phyloP scores from a whole-genome alignment of 2,113 vertebrate genomes.

The Bos javanicus region DNA sequence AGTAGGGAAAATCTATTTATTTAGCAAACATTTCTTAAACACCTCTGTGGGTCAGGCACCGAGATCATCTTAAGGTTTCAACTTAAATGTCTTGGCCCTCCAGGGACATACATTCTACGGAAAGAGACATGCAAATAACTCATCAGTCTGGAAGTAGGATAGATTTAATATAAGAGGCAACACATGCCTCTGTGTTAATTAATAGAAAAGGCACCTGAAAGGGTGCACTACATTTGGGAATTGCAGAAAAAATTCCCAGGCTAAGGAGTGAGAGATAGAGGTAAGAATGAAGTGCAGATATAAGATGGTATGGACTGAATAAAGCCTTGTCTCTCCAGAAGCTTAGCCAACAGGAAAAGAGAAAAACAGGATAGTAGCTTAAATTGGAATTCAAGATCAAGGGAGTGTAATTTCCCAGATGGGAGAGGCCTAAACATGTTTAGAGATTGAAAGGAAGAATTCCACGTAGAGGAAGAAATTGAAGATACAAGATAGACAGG shows the following conservation, averaged over 20 bases:
- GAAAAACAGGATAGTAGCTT: not conserved
- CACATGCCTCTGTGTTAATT: not conserved
- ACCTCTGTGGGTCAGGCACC: not conserved
- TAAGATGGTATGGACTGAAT: not conserved
- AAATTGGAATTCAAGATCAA: not conserved
- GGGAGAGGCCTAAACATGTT: not conserved
- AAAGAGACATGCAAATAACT: not conserved
- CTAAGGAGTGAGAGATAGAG: not conserved
- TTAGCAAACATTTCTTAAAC: slow-evolving; percentile 38
- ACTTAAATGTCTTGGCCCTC: slow-evolving; percentile 5
- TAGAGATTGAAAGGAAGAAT: not conserved
- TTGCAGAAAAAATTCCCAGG: not conserved
- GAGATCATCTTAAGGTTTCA: slow-evolving; percentile 17
- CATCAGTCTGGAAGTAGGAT: not conserved
- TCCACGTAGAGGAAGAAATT: not conserved
- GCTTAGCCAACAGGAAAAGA: not conserved
- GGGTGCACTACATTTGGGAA: not conserved
- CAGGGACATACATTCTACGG: not conserved
- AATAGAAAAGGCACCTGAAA: not conserved
- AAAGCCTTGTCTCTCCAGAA: not conserved
- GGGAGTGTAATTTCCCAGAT: not conserved
- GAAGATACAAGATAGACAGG: not conserved
- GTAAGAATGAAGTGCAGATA: not conserved
- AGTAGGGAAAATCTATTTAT: not conserved
- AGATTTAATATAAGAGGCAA: not conserved